A percentile compares a stretch with the other conserved stretches of the same genome.
phyloP scores from a whole-genome alignment of 2,888 invertebrate species.

The Ornithoptera alexandrae region DNA sequence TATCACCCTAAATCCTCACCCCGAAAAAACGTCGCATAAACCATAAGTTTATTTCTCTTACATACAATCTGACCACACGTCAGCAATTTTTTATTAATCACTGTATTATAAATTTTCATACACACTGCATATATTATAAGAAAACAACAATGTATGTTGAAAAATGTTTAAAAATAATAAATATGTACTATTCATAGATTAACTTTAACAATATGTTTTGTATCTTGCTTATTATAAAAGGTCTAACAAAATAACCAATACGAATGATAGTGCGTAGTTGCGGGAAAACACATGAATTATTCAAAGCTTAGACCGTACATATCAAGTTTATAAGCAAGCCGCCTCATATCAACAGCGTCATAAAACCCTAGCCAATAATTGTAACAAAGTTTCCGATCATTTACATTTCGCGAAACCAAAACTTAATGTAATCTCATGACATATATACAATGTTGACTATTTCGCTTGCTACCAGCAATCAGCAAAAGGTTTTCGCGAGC shows the following conservation, averaged over 20 bases:
- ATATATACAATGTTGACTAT: too few relatives aligned
- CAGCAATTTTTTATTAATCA: too few relatives aligned
- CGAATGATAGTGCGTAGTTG: conserved; percentile 17
- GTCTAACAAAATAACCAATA: conserved; percentile 18
- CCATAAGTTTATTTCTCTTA: conserved; percentile 4
- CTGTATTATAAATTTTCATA: too few relatives aligned
- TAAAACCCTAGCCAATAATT: conserved; percentile 20
- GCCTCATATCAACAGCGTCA: conserved; percentile 15
- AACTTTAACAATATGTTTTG: conserved; percentile 7
- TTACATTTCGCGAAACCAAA: neutral
- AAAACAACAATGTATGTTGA: too few relatives aligned
- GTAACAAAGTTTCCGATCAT: conserved; percentile 8
- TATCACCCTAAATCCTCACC: conserved; percentile 12
- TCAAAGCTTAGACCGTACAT: conserved; percentile 17
- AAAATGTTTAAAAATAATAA: too few relatives aligned
- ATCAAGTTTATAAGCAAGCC: conserved; percentile 14
- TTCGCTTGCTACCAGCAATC: too few relatives aligned
- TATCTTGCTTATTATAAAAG: conserved; percentile 15
- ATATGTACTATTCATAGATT: neutral
- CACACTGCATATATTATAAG: too few relatives aligned
- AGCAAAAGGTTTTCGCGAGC: too few relatives aligned
- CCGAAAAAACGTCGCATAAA: conserved; percentile 8
- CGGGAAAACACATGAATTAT: conserved; percentile 21
- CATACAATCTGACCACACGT: too few relatives aligned
- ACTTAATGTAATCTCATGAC: neutral